Evolutionary conservation across 2,113 vertebrate genomes (phyloP).

Genomic region (Esox niger): DNA sequence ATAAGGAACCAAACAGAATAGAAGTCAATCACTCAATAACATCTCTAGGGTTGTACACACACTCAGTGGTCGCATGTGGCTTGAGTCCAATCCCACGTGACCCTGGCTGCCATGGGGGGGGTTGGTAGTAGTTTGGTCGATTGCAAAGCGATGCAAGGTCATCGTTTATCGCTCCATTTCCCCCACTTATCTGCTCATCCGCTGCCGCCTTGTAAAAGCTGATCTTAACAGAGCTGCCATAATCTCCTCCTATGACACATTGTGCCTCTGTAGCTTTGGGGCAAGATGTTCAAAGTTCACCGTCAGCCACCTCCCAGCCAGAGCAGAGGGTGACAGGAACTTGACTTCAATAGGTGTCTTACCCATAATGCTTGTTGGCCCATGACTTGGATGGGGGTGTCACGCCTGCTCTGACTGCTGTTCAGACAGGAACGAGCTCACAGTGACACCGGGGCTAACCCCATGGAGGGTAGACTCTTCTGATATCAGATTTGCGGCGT

Average conservation of each 20-base stretch:
- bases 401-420: background rate
- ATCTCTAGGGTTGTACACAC: background rate
- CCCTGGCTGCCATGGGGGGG: background rate
- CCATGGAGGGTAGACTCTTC: background rate
- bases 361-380: background rate
- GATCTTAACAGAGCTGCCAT: constrained; percentile 18
- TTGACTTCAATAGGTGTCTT: background rate
- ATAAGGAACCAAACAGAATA: background rate
- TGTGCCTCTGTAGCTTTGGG: background rate
- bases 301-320: background rate
- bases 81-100: background rate
- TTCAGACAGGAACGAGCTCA: background rate
- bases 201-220: constrained; percentile 4
- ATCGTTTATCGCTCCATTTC: background rate
- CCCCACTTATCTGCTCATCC: background rate
- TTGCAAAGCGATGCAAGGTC: constrained; percentile 12
- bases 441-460: background rate
- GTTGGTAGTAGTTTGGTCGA: background rate
- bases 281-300: constrained; percentile 1
- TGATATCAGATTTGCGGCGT: background rate
- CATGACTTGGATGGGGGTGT: background rate
- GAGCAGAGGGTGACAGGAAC: background rate
- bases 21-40: background rate
- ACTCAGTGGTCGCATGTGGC: too few relatives aligned
- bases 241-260: background rate